Conservation (phyloP, 2,113 vertebrate genomes). For the Bufo gargarizans region DNA sequence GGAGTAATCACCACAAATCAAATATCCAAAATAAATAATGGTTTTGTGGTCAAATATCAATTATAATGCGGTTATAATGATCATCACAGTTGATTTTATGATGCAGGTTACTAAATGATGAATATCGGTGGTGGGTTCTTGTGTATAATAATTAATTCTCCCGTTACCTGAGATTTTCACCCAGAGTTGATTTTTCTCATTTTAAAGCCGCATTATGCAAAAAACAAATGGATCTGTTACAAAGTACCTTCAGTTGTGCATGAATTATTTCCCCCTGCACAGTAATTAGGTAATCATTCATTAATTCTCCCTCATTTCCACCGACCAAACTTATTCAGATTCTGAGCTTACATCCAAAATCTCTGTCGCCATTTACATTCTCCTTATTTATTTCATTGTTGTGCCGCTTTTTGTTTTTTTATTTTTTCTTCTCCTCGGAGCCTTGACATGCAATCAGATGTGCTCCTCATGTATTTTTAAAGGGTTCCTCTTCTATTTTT, state of each 20-base stretch:
- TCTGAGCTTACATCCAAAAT: slow-evolving; percentile 64
- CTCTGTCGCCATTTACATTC: slow-evolving; percentile 62
- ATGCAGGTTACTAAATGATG: background rate
- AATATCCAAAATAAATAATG: background rate
- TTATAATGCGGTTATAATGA: background rate
- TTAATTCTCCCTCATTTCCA: slow-evolving; percentile 70
- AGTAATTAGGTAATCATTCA: slow-evolving; percentile 76
- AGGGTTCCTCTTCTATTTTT: slow-evolving; percentile 73
- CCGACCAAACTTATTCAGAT: slow-evolving; percentile 68
- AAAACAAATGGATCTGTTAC: slow-evolving; percentile 69
- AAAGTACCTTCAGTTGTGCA: slow-evolving; percentile 69
- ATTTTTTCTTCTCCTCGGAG: slow-evolving; percentile 61
- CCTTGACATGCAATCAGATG: slow-evolving; percentile 77
- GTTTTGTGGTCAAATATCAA: background rate
- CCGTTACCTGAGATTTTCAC: slow-evolving; percentile 42
- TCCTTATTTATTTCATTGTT: slow-evolving; percentile 30
- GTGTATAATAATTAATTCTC: slow-evolving; percentile 56
- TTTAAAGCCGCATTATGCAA: slow-evolving; percentile 63
- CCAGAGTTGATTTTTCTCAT: slow-evolving; percentile 63
- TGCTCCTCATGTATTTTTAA: slow-evolving; percentile 80
- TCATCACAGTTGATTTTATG: background rate
- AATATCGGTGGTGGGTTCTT: background rate
- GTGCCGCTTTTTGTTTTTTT: background rate
- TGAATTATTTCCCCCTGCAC: slow-evolving; percentile 69
- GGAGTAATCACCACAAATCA: background rate